Evolutionary conservation across 2,797 vertebrate species (phyloP).

Genomic region (Masticophis lateralis): DNA sequence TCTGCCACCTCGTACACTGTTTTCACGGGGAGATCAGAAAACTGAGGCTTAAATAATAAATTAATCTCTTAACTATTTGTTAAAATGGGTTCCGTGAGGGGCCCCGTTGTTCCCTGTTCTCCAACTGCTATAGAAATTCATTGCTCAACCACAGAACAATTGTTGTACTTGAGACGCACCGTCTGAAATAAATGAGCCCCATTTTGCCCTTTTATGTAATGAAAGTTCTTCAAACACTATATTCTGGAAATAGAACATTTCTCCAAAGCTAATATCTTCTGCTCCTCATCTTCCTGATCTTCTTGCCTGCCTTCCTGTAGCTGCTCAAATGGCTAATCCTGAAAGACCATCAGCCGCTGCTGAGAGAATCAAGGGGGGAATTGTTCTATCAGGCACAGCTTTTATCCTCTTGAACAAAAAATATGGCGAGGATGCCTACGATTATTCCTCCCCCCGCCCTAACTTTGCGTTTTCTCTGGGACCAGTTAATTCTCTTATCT

Average conservation of each 20-base stretch:
- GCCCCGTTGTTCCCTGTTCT: not conserved
- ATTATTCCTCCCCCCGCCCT: not conserved
- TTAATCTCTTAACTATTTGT: not conserved
- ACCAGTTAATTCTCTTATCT: not conserved
- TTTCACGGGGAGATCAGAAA: not conserved
- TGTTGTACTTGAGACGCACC: not conserved
- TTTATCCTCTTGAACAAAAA: conserved; percentile 2
- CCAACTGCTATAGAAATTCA: not conserved
- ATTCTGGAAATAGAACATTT: not conserved
- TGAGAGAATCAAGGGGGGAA: not conserved
- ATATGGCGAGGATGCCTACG: not conserved
- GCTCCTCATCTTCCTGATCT: not conserved
- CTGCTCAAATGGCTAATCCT: not conserved
- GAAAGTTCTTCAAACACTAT: not conserved
- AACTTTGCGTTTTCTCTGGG: not conserved
- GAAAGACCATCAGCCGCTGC: not conserved
- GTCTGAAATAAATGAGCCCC: not conserved
- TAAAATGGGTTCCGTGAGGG: not conserved
- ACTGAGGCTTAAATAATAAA: not conserved
- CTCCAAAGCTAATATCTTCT: not conserved
- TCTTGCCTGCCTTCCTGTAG: not conserved
- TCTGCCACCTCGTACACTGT: not conserved
- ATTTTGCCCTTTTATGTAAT: not conserved
- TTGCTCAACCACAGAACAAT: not conserved
- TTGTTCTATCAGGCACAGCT: not conserved